Conservation (phyloP, 2,888 invertebrate genomes). For the Invenusta paracnida region DNA sequence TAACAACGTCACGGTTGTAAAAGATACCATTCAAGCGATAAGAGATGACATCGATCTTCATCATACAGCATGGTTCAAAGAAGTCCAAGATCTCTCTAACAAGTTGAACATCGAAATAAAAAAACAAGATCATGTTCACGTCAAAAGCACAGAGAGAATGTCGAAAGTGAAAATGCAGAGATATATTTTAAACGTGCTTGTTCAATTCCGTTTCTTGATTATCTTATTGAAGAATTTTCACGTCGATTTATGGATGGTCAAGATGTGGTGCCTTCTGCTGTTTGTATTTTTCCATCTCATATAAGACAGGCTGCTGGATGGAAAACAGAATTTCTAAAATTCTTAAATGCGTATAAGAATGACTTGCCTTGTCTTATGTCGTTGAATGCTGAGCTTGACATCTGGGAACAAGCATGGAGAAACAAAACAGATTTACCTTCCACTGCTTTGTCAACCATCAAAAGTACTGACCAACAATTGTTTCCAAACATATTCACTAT, state of each 20-base stretch:
- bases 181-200: conserved; percentile 25
- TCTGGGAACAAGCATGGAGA: background rate
- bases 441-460: conserved; percentile 31
- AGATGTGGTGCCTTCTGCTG: conserved; percentile 13
- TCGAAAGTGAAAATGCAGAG: conserved; percentile 9
- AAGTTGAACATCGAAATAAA: conserved; percentile 7
- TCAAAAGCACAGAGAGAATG: conserved; percentile 19
- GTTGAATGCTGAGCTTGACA: background rate
- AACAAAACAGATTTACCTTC: background rate
- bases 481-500: conserved; percentile 38
- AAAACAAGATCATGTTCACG: conserved; percentile 4
- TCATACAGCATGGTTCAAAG: conserved; percentile 26
- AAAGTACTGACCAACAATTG: conserved; percentile 21
- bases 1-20: background rate
- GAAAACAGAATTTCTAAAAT: conserved; percentile 9
- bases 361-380: background rate
- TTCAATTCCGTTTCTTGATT: conserved; percentile 6
- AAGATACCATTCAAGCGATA: background rate
- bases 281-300: conserved; percentile 16
- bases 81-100: conserved; percentile 14
- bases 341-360: conserved; percentile 20
- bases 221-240: background rate
- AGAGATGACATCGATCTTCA: conserved; percentile 13
- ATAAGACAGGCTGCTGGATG: conserved; percentile 22
- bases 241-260: conserved; percentile 25